These are phyloP conservation scores for Sminthurides bifidus DNA, from an alignment of 1,140 invertebrate genomes.

Conservation along the genomic window DNA sequence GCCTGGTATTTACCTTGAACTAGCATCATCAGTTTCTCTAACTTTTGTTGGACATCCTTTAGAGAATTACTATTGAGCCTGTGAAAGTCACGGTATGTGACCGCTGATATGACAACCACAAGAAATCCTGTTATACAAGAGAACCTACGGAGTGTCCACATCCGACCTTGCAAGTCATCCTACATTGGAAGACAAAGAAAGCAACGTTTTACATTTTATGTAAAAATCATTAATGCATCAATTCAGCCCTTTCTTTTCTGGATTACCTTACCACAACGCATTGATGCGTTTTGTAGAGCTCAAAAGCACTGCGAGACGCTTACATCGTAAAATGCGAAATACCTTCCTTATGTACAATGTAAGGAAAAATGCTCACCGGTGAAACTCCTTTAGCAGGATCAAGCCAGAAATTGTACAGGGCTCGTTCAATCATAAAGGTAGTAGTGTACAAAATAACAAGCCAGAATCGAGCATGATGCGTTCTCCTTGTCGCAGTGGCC, in stretches of 20 bases:
- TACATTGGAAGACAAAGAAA: conserved; percentile 15
- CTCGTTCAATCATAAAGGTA: conserved; percentile 36
- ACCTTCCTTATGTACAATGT: background rate
- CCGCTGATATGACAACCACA: conserved; percentile 32
- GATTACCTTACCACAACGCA: too few relatives aligned
- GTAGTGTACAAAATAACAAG: conserved; percentile 43
- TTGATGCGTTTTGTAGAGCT: too few relatives aligned
- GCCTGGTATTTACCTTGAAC: conserved; percentile 33
- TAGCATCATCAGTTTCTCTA: background rate
- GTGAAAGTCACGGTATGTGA: conserved; percentile 36
- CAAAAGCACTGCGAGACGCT: too few relatives aligned
- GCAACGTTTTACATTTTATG: background rate
- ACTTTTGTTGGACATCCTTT: conserved; percentile 32
- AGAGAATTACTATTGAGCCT: conserved; percentile 36
- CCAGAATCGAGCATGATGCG: conserved; percentile 41
- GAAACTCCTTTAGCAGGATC: conserved; percentile 6
- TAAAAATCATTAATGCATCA: background rate
- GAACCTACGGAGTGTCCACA: conserved; percentile 35
- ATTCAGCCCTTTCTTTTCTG: background rate
- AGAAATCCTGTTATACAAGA: conserved; percentile 28
- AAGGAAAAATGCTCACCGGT: background rate
- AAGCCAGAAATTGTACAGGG: conserved; percentile 23
- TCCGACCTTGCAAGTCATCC: conserved; percentile 33
- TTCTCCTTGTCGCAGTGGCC: conserved; percentile 43
- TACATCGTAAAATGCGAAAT: background rate